A percentile compares a stretch with the other conserved stretches of the same genome.
phyloP scores from a whole-genome alignment of 2,888 invertebrate species.

The Ectropis crepuscularia region DNA sequence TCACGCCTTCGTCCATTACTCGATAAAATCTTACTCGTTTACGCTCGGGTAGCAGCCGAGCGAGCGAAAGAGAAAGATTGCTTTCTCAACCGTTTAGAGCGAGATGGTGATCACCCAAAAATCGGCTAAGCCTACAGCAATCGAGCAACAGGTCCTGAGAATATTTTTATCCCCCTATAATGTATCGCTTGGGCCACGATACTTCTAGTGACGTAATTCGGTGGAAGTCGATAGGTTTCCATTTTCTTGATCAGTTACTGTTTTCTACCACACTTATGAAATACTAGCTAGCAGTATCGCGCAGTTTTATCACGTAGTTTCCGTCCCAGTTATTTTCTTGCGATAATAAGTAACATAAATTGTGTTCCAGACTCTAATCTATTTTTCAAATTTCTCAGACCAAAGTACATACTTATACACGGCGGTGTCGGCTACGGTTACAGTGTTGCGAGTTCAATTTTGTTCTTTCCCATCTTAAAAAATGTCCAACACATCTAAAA shows the following conservation, averaged over 20 bases:
- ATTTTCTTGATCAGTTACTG: constrained; percentile 24
- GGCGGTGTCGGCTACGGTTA: too few species aligned
- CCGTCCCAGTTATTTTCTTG: too few species aligned
- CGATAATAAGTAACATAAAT: too few species aligned
- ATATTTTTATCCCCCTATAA: constrained; percentile 77
- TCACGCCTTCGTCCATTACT: constrained; percentile 29
- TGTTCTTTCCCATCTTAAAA: too few species aligned
- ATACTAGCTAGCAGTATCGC: too few species aligned
- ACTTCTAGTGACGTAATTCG: constrained; percentile 61
- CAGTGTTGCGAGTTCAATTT: too few species aligned
- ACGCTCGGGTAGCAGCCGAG: constrained; percentile 13
- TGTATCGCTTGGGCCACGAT: constrained; percentile 71
- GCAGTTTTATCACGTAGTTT: too few species aligned
- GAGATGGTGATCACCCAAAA: constrained; percentile 46
- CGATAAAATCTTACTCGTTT: constrained; percentile 35
- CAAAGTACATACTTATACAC: too few species aligned
- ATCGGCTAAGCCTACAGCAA: constrained; percentile 56
- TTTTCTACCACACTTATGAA: too few species aligned
- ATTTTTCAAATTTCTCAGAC: too few species aligned
- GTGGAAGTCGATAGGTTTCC: constrained; percentile 57
- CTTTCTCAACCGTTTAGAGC: constrained; percentile 31
- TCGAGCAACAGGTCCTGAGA: constrained; percentile 76
- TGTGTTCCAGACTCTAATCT: too few species aligned
- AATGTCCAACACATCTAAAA: too few species aligned
- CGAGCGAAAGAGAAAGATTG: constrained; percentile 19